Evolutionary conservation across 2,797 vertebrate species (phyloP), one percentile per base, ranked within the genome.

Genomic region (Molothrus aeneus): DNA sequence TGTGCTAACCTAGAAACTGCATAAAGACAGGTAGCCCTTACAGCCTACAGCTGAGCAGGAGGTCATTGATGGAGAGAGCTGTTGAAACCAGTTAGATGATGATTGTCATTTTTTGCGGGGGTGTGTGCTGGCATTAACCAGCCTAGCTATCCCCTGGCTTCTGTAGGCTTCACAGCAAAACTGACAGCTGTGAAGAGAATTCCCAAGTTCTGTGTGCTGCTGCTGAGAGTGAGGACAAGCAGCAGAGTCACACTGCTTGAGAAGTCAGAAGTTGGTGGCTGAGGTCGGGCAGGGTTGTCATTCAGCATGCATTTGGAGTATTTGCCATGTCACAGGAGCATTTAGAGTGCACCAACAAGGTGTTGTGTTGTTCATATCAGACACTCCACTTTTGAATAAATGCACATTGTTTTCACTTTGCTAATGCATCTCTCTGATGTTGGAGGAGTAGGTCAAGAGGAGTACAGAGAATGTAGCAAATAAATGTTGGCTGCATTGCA

Each of bases 91-190:
- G 14, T 77, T 68, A 73, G 51, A 21, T 66, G 32, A 11, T 85
- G 32, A n/a, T 14, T 2, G 3, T 11, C 24, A 25, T 50, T 72
- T 71, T 71, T 71, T 36, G 12, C 0, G 5, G 10, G 12, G 20
- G 6, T 43, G 7, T 60, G 10, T 32, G 34, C 28, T 57, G 32
- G 38, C 50, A 21, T 78, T 83, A 61, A 31, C 50, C 45, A 86
- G 54, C 72, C 38, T 45, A 28, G 48, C 32, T 71, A 16, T 86
- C 48, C 71, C 17, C 17, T 13, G 38, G 18, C 13, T 74, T 71
- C 84, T 68, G n/a, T 68, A 66, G 22, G 24, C 28, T 86, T 86
- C 17, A 16, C 20, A 63, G 47, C 28, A 64, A 77, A 83, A 83
- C 10, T 2, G 6, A 13, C 14, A 68, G 26, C 51, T 54, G 11